Conservation (phyloP, 2,113 vertebrate species). For the Astur gentilis region DNA sequence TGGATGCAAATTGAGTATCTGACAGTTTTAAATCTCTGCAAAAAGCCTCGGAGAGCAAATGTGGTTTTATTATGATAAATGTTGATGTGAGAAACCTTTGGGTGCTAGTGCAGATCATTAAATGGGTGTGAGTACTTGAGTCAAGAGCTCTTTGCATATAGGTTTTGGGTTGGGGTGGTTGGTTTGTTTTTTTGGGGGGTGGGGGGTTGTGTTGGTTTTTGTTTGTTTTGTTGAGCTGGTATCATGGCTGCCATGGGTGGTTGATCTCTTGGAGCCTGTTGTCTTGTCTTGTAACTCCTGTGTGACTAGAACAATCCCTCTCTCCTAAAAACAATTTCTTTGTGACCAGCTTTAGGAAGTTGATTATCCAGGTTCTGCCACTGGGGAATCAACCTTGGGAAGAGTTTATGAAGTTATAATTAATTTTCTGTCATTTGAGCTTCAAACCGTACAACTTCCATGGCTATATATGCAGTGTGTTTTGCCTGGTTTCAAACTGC, state of each 20-base stretch:
- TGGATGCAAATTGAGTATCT: neutral
- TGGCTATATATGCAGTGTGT: neutral
- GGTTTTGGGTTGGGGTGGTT: neutral
- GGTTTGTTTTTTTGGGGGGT: no score
- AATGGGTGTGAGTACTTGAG: neutral
- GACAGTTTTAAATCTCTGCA: neutral
- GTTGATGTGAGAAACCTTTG: neutral
- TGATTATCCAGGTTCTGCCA: neutral
- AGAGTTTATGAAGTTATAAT: slow-evolving; percentile 17
- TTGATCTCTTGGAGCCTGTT: neutral
- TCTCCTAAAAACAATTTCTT: neutral
- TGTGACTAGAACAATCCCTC: neutral
- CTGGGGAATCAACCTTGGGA: neutral
- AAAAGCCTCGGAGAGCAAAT: neutral
- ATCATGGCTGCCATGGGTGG: neutral
- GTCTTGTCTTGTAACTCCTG: neutral
- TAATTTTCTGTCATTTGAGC: neutral
- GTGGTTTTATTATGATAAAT: neutral
- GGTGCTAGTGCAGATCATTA: neutral
- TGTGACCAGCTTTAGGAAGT: neutral
- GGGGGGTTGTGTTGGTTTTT: neutral
- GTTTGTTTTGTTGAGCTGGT: neutral
- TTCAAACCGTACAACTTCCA: neutral
- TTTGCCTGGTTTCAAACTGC: neutral
- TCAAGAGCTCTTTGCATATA: neutral